Conservation (phyloP, 2,797 vertebrate species). For the Melanotaenia trifasciata region DNA sequence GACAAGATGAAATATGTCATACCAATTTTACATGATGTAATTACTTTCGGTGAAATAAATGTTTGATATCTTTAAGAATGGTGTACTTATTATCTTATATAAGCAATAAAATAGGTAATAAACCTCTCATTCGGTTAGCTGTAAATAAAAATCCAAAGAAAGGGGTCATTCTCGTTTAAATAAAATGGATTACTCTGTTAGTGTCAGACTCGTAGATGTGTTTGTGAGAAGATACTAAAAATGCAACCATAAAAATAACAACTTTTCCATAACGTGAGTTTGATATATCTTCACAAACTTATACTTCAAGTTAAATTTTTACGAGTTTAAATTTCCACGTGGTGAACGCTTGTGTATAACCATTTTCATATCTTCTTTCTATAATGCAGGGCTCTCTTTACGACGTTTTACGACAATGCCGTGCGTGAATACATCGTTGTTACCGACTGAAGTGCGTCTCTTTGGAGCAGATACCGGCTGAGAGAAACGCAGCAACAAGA, state of each 20-base stretch:
- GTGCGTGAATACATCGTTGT: slow-evolving; percentile 70
- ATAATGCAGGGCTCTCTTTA: slow-evolving; percentile 53
- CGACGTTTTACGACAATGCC: slow-evolving; percentile 87
- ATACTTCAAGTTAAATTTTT: slow-evolving; percentile 13
- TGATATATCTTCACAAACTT: background rate
- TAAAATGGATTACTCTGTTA: background rate
- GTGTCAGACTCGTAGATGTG: background rate
- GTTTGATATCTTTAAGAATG: background rate
- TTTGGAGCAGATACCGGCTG: slow-evolving; percentile 86
- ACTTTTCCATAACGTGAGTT: background rate
- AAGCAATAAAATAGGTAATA: background rate
- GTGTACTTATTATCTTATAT: background rate
- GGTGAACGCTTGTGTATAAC: slow-evolving; percentile 45
- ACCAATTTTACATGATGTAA: no score
- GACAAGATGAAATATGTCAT: background rate
- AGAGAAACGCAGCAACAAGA: slow-evolving; percentile 80
- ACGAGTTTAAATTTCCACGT: slow-evolving; percentile 67
- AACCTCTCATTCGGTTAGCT: background rate
- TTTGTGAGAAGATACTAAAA: background rate
- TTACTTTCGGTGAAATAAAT: background rate
- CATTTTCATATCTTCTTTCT: slow-evolving; percentile 48
- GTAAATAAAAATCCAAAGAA: background rate
- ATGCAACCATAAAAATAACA: background rate
- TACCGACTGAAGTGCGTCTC: slow-evolving; percentile 78
- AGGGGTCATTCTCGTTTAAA: background rate